Conservation (phyloP, 2,797 vertebrate species). For the Pygocentrus nattereri region DNA sequence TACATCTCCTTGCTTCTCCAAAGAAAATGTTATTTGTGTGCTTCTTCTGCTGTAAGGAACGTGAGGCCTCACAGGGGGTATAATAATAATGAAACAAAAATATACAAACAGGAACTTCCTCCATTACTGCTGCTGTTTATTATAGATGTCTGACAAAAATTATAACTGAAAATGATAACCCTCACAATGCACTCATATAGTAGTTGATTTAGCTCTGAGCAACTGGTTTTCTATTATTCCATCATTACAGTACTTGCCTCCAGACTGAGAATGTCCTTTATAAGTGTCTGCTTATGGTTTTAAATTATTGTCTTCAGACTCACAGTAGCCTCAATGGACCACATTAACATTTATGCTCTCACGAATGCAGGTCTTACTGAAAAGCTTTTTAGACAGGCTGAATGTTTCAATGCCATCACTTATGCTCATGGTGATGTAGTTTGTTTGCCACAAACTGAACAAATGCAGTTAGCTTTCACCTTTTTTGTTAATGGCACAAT, state of each 20-base stretch:
- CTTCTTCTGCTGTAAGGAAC: constrained; percentile 49
- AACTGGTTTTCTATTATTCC: constrained; percentile 72
- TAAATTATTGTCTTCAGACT: constrained; percentile 61
- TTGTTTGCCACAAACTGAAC: constrained; percentile 5
- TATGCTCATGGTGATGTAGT: constrained; percentile 57
- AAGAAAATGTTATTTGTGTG: constrained; percentile 52
- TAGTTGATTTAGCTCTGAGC: constrained; percentile 63
- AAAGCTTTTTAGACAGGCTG: constrained; percentile 81
- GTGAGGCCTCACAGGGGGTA: constrained; percentile 13
- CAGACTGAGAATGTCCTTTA: constrained; percentile 80
- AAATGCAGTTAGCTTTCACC: constrained; percentile 3
- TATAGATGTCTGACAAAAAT: constrained; percentile 33
- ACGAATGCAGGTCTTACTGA: constrained; percentile 74
- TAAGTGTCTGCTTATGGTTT: constrained; percentile 78
- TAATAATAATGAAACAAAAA: constrained; percentile 29
- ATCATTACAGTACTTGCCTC: constrained; percentile 71
- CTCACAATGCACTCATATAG: constrained; percentile 10
- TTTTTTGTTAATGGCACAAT: neutral
- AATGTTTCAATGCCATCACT: constrained; percentile 77
- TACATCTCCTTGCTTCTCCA: constrained; percentile 53
- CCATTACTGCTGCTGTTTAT: constrained; percentile 45
- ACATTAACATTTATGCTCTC: constrained; percentile 63
- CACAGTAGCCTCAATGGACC: constrained; percentile 28
- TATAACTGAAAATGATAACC: constrained; percentile 21
- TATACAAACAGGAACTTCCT: constrained; percentile 23